Evolutionary conservation across 2,888 invertebrate genomes (phyloP).

Genomic region (Trissolcus brochymenae): DNA sequence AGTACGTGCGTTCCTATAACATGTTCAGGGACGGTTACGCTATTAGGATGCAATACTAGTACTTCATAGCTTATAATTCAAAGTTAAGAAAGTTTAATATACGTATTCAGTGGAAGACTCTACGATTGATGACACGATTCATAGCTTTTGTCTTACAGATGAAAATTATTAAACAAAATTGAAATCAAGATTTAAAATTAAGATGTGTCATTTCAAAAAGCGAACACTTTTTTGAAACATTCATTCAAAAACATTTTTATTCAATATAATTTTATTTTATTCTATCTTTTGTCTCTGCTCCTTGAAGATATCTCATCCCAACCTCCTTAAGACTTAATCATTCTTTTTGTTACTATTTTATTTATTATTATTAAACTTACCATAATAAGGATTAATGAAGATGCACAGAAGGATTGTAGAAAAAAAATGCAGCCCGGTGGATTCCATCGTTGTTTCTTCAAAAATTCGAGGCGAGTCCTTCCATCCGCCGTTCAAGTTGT

Average conservation of each 20-base stretch:
- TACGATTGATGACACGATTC: neutral
- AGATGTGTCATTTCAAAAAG: too few relatives aligned
- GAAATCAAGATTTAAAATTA: neutral
- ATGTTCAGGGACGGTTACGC: conserved; percentile 49
- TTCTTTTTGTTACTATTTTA: too few relatives aligned
- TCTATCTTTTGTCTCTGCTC: too few relatives aligned
- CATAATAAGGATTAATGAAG: conserved; percentile 64
- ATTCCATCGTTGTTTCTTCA: conserved; percentile 66
- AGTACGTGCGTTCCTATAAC: neutral
- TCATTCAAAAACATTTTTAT: too few relatives aligned
- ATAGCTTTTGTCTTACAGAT: too few relatives aligned
- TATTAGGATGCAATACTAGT: conserved; percentile 19
- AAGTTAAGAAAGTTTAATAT: conserved; percentile 7
- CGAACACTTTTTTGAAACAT: too few relatives aligned
- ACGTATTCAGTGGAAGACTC: too few relatives aligned
- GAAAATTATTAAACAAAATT: neutral
- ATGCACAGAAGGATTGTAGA: conserved; percentile 68
- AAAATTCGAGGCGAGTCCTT: conserved; percentile 60
- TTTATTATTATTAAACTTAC: conserved; percentile 65
- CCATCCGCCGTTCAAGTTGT: conserved; percentile 38
- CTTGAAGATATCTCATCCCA: too few relatives aligned
- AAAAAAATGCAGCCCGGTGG: conserved; percentile 65
- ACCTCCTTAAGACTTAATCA: too few relatives aligned
- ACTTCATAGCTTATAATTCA: conserved; percentile 11
- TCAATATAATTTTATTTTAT: too few relatives aligned